Evolutionary conservation across 37 sponge, comb jelly and placozoan species (phyloP), one percentile per base, ranked within the genome.

Genomic region (Chondrilla cf. caribensis): DNA sequence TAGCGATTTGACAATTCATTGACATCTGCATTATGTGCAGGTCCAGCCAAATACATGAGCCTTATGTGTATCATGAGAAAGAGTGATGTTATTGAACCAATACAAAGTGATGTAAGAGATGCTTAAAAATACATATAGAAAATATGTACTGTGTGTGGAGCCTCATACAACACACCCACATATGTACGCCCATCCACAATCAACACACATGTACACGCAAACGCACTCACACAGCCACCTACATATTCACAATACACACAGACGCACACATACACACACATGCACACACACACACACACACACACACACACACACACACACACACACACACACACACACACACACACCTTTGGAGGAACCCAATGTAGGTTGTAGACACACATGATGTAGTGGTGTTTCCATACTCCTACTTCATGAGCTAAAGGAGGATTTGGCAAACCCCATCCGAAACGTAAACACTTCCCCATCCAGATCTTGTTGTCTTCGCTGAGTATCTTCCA

Each of bases 331-430:
- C 64, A 62, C 64, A 62, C 64, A 62, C 64, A 73, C 25, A 35
- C n/a, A 7, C 76, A 36, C 44, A 73, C 76, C 44, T 73, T 73
- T 18, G 76, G 76, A 4, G 76, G 76, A 1, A 73, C 76, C 76
- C 76, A 73, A 38, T 73, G 76, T n/a, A 73, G 43, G 25, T 73
- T 73, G 36, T 73, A 39, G 0, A 73, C 76, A 73, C 86, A 85
- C 25, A 29, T 40, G 4, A 85, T 28, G 18, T 85, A 85, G 29
- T 85, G 86, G 26, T 36, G 22, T 37, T 85, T 85, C 86, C 86
- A 85, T 7, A 79, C 80, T 38, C 86, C 86, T 17, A 40, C 18
- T 14, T 85, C 86, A 37, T 58, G 29, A 25, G 60, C 70, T 26
- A 54, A 9, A 11, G 86, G 86, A 31, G 86, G 54, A 15, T 82